Evolutionary conservation across 2,797 vertebrate species (phyloP).

Genomic region (Hylomyscus alleni): DNA sequence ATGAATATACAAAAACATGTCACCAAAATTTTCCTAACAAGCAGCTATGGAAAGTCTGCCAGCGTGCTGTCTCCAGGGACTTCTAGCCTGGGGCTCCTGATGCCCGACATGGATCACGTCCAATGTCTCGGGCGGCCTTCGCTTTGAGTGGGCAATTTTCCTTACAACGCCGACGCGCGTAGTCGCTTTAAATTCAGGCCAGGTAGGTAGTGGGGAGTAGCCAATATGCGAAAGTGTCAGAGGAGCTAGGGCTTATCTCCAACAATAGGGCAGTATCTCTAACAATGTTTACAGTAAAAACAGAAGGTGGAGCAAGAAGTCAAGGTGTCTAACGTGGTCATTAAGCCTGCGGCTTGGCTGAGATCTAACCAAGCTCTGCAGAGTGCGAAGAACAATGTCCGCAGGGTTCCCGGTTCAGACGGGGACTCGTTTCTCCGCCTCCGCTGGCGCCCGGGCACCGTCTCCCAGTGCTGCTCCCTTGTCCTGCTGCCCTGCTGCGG

Average conservation of each 20-base stretch:
- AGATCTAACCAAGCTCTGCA: background rate
- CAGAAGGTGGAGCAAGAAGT: conserved; percentile 36
- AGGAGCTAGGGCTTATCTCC: conserved; percentile 62
- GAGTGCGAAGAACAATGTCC: conserved; percentile 56
- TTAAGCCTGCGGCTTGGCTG: conserved; percentile 2
- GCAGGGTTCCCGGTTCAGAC: conserved; percentile 36
- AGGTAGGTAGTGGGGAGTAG: conserved; percentile 40
- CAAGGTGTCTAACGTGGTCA: conserved; percentile 38
- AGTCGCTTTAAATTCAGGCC: conserved; percentile 46
- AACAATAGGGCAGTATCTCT: conserved; percentile 63
- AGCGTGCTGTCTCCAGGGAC: conserved; percentile 31
- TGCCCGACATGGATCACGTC: background rate
- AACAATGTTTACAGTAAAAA: conserved; percentile 60
- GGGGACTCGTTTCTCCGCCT: background rate
- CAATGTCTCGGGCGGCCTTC: background rate
- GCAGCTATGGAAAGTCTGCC: conserved; percentile 54
- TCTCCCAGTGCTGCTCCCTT: background rate
- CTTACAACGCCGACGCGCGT: background rate
- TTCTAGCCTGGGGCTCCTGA: conserved; percentile 41
- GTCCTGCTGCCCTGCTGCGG: background rate
- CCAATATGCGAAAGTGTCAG: conserved; percentile 67
- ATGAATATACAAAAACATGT: conserved; percentile 71
- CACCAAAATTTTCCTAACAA: conserved; percentile 72
- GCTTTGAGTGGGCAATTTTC: conserved; percentile 38
- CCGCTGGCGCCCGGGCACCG: background rate